Evolutionary conservation across 2,888 invertebrate genomes (phyloP), one percentile per base, ranked within the genome.

Genomic region (Euphydryas editha): DNA sequence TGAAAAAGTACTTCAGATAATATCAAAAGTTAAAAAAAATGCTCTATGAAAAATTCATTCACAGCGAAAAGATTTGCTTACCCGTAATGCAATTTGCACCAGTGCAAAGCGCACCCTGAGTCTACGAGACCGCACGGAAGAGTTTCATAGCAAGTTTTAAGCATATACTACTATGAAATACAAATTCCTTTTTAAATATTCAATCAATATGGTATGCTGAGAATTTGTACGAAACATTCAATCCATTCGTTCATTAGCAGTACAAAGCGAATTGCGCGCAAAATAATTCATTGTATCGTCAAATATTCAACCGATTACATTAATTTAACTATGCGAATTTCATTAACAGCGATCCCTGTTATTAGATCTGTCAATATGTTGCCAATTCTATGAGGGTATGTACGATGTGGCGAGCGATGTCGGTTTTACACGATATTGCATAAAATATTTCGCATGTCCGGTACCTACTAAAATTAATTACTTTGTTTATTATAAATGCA

Each of bases 351-450:
- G 15, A 44, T 30, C 6, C 8, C 6, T 30, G 6, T 44, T 44
- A 44, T 44, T 44, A 44, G 42, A n/a, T 44, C 15, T 44, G 42
- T 44, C n/a, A n/a, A n/a, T 44, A 44, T 6, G 6, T 44, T 44
- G 42, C n/a, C 4, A n/a, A 44, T n/a, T 15, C 42, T 15, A 30
- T 30, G 42, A 44, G 5, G 42, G n/a, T n/a, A 15, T 15, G 42
- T 15, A 44, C n/a, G n/a, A n/a, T 44, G 42, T 44, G 42, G 42
- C n/a, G n/a, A 44, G 5, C n/a, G 42, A 6, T n/a, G 42, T 2
- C n/a, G n/a, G 42, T 44, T 44, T 44, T 44, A 44, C n/a, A 44
- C 4, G 42, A 44, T n/a, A 44, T n/a, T 44, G 42, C n/a, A 44
- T 44, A n/a, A 30, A 30, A 44, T 44, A n/a, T 44, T 15, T 42